These are phyloP conservation scores for Rhynchonycteris naso DNA, from an alignment of 2,797 vertebrate species.

Conservation along the genomic window DNA sequence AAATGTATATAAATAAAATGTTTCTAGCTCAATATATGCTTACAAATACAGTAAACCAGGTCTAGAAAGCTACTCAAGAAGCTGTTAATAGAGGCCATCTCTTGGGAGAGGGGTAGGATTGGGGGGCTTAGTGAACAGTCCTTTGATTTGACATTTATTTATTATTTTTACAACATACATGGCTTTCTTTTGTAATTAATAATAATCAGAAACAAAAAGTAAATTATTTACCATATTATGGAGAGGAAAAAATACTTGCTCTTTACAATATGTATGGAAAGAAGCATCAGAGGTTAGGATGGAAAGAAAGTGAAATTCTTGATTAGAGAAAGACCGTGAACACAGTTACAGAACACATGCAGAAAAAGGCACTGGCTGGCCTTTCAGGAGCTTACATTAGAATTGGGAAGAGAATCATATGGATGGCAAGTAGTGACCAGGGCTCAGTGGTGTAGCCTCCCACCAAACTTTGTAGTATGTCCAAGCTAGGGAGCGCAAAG, in stretches of 20 bases:
- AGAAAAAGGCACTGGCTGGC: neutral
- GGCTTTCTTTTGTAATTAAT: constrained; percentile 1
- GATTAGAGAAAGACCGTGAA: neutral
- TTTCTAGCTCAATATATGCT: neutral
- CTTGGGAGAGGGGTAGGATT: neutral
- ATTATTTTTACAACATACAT: neutral
- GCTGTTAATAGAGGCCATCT: neutral
- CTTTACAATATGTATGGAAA: neutral
- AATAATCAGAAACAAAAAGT: neutral
- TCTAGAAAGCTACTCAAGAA: neutral
- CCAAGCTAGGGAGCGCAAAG: neutral
- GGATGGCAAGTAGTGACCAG: neutral
- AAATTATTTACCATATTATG: neutral
- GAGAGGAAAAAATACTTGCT: neutral
- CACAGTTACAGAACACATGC: neutral
- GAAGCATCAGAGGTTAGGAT: neutral
- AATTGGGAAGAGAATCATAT: neutral
- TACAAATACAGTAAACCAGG: neutral
- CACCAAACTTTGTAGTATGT: neutral
- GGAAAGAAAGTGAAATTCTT: constrained; percentile 20
- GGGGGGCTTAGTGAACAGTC: neutral
- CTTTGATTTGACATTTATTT: neutral
- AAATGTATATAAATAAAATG: neutral
- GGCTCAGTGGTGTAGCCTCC: neutral
- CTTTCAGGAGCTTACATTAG: neutral